Evolutionary conservation across 1,140 invertebrate species (phyloP).

Genomic region (Penaeus indicus): DNA sequence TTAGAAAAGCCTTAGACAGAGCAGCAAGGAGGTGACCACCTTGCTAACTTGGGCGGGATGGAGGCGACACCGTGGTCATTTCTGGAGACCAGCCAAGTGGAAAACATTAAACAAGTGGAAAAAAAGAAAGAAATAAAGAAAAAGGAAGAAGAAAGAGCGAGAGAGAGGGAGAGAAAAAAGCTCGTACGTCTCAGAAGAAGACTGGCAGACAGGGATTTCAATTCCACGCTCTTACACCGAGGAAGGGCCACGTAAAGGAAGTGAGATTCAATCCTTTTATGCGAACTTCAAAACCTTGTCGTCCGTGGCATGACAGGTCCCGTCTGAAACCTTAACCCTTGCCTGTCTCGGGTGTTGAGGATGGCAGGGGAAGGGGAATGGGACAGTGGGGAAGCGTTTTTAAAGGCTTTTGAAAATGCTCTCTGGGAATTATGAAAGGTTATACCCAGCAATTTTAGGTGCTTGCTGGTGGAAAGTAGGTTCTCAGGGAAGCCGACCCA

Average conservation of each 20-base stretch:
- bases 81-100: too few species aligned
- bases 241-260: slow-evolving; percentile 21
- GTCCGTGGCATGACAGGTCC: slow-evolving; percentile 53
- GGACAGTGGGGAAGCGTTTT: slow-evolving; percentile 28
- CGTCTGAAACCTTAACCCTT: slow-evolving; percentile 61
- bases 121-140: not conserved
- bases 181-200: not conserved
- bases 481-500: not conserved
- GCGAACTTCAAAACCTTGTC: slow-evolving; percentile 58
- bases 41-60: not conserved
- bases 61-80: too few species aligned
- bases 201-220: slow-evolving; percentile 27
- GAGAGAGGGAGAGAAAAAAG: slow-evolving; percentile 10
- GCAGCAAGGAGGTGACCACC: not conserved
- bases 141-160: slow-evolving; percentile 21
- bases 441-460: slow-evolving; percentile 40
- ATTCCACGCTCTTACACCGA: slow-evolving; percentile 16
- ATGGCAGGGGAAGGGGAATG: not conserved
- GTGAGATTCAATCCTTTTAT: slow-evolving; percentile 60
- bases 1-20: not conserved
- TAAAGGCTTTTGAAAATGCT: slow-evolving; percentile 41
- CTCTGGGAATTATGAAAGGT: slow-evolving; percentile 54
- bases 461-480: slow-evolving; percentile 50
- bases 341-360: not conserved
- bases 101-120: too few species aligned